Conservation (phyloP, 2,797 vertebrate species). For the Liasis olivaceus region DNA sequence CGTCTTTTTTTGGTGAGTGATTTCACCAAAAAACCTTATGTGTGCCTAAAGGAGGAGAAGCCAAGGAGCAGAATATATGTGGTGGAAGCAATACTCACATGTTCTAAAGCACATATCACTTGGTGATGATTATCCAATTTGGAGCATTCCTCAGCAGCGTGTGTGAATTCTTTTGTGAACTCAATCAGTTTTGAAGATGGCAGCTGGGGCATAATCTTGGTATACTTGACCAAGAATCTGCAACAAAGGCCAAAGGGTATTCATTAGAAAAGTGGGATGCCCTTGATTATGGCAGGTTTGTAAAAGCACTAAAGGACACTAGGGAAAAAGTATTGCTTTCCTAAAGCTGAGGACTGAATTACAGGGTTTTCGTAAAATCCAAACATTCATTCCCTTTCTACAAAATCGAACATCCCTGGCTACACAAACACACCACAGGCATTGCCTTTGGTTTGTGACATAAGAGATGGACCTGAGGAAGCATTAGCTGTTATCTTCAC, state of each 20-base stretch:
- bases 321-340: neutral
- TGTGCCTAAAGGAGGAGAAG: neutral
- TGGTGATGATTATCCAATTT: constrained; percentile 40
- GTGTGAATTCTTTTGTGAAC: constrained; percentile 40
- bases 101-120: constrained; percentile 55
- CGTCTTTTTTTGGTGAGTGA: no score
- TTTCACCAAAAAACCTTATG: no score
- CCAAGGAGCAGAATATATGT: neutral
- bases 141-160: constrained; percentile 56
- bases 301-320: neutral
- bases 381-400: neutral
- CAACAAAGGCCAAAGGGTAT: neutral
- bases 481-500: neutral
- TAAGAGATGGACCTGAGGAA: neutral
- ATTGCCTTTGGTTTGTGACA: neutral
- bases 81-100: constrained; percentile 34
- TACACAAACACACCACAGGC: neutral
- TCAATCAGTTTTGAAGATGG: constrained; percentile 45
- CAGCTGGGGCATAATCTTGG: constrained; percentile 64
- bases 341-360: accelerated
- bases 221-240: constrained; percentile 59
- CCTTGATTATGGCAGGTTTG: neutral
- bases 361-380: neutral
- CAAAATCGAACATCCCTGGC: neutral
- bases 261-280: accelerated